A percentile compares a stretch with the other conserved stretches of the same genome.
Evolutionary conservation across 2,113 vertebrate species (phyloP).

Genomic region (Campylomormyrus numenius): DNA sequence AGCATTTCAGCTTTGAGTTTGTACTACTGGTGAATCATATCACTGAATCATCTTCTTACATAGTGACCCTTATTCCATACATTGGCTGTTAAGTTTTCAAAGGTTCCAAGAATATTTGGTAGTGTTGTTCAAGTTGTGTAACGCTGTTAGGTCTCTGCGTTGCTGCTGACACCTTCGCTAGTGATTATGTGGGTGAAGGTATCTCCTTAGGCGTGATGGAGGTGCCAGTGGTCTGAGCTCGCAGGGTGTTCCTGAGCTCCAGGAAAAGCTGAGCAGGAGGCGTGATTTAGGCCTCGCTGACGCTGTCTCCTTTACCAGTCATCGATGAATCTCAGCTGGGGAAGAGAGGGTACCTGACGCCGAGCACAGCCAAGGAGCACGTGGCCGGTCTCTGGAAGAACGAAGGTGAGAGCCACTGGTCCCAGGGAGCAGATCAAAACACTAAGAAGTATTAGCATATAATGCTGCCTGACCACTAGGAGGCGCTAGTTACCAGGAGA

Average conservation of each 20-base stretch:
- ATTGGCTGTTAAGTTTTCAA: background rate
- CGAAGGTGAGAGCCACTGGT: constrained; percentile 67
- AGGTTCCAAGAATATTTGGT: background rate
- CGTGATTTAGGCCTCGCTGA: background rate
- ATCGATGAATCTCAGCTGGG: constrained; percentile 60
- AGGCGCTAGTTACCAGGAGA: background rate
- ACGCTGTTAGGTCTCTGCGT: background rate
- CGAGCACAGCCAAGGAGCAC: constrained; percentile 74
- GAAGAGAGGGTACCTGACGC: constrained; percentile 81
- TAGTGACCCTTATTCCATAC: background rate
- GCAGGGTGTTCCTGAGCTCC: background rate
- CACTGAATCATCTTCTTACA: background rate
- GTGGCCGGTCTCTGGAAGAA: constrained; percentile 73
- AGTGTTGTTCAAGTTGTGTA: background rate
- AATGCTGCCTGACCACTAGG: background rate
- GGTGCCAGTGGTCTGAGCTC: background rate
- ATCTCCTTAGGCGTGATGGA: background rate
- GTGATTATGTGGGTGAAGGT: background rate
- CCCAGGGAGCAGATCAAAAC: background rate
- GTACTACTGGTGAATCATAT: background rate
- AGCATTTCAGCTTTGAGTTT: background rate
- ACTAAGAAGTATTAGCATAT: background rate
- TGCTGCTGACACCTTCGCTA: background rate
- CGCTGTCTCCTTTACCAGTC: constrained; percentile 21
- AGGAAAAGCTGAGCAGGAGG: background rate